Percentiles rank a stretch among this genome's conserved stretches.
Conservation (phyloP, 1,140 invertebrate species). For the Eubasilissa regina region DNA sequence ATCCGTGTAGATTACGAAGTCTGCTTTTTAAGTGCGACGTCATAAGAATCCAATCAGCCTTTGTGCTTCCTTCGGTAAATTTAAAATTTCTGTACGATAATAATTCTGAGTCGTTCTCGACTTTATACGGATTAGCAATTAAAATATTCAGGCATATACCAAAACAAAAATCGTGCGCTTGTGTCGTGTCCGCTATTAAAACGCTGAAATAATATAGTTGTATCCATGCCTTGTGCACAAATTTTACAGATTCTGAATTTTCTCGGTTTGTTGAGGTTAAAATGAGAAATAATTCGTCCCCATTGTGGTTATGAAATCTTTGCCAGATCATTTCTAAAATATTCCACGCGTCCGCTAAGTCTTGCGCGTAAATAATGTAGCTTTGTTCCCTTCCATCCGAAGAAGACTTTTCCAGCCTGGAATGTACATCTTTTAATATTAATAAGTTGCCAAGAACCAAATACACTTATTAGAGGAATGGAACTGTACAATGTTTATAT, state of each 20-base stretch:
- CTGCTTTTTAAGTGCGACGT: no score
- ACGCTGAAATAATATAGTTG: slow-evolving; percentile 17
- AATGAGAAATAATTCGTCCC: not conserved
- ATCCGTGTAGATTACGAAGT: no score
- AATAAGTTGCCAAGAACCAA: no score
- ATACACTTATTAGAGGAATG: no score
- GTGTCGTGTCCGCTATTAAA: not conserved
- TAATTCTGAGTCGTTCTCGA: not conserved
- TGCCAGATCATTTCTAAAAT: not conserved
- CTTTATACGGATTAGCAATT: slow-evolving; percentile 4
- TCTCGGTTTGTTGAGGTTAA: not conserved
- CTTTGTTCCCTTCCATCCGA: not conserved
- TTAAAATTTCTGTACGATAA: not conserved
- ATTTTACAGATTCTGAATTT: not conserved
- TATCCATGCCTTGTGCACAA: not conserved
- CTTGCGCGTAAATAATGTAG: not conserved
- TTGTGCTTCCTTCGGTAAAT: not conserved
- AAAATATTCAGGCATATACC: not conserved
- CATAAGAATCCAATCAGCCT: no score
- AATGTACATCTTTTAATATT: not conserved
- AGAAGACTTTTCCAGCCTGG: not conserved
- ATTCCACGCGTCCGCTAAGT: slow-evolving; percentile 24
- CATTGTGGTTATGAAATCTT: not conserved
- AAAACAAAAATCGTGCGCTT: not conserved
- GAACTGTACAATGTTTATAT: no score